Evolutionary conservation across 2,797 vertebrate genomes (phyloP).

Genomic region (Chanos chanos): DNA sequence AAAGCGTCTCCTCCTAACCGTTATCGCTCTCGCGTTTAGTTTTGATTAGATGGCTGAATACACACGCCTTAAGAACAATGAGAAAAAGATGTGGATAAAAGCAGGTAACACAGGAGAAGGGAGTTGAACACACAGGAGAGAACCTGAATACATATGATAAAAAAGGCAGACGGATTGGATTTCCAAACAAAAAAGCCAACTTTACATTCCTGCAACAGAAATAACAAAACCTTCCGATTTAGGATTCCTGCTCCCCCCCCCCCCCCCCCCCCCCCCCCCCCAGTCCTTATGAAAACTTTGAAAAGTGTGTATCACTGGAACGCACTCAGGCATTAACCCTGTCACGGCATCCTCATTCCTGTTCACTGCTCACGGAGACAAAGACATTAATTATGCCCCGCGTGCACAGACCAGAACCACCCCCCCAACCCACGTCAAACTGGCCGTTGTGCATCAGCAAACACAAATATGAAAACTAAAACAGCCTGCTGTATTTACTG

Average conservation of each 20-base stretch:
- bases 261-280: not conserved
- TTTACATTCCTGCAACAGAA: too few relatives aligned
- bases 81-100: too few relatives aligned
- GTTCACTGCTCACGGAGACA: not conserved
- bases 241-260: not conserved
- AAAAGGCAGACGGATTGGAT: too few relatives aligned
- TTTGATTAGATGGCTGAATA: too few relatives aligned
- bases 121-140: too few relatives aligned
- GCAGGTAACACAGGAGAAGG: too few relatives aligned
- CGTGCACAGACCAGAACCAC: not conserved
- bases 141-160: too few relatives aligned
- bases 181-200: too few relatives aligned
- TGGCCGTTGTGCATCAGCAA: not conserved
- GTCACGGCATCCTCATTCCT: conserved; percentile 2
- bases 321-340: not conserved
- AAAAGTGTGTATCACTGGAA: not conserved
- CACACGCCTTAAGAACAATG: too few relatives aligned
- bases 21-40: too few relatives aligned
- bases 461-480: conserved; percentile 11
- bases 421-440: not conserved
- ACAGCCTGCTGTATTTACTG: not conserved
- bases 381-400: not conserved
- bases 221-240: not conserved
- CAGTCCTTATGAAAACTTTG: not conserved
- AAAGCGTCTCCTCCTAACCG: too few relatives aligned